A percentile compares a stretch with the other conserved stretches of the same genome.
Conservation (phyloP, 2,888 invertebrate genomes). For the Lagria hirta region DNA sequence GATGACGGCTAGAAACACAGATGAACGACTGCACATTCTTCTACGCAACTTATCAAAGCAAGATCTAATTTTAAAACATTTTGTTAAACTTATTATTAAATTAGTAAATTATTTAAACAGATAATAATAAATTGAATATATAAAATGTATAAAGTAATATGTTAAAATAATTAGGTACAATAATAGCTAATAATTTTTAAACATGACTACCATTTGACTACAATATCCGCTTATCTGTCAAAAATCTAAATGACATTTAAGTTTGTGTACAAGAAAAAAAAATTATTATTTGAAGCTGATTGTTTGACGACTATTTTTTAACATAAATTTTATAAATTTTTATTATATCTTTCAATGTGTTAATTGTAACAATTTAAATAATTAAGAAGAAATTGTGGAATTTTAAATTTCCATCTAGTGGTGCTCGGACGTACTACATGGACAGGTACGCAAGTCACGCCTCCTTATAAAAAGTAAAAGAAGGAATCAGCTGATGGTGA, state of each 20-base stretch:
- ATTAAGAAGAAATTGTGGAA: slow-evolving; percentile 1
- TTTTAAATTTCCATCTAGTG: slow-evolving; percentile 15
- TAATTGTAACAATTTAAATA: not conserved
- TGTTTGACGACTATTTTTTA: not conserved
- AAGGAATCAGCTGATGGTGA: slow-evolving; percentile 27
- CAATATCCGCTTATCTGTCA: slow-evolving; percentile 17
- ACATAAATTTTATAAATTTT: not conserved
- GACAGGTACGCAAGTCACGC: slow-evolving; percentile 26
- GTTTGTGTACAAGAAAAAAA: slow-evolving; percentile 6
- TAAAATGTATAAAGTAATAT: too few species aligned
- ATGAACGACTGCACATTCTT: slow-evolving; percentile 49
- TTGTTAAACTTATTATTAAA: not conserved
- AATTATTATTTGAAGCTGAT: slow-evolving; percentile 5
- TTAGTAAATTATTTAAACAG: too few species aligned
- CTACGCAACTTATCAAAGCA: slow-evolving; percentile 41
- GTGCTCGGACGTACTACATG: slow-evolving; percentile 1
- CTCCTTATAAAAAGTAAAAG: slow-evolving; percentile 21
- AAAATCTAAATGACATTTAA: slow-evolving; percentile 15
- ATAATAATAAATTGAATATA: too few species aligned
- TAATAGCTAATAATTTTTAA: too few species aligned
- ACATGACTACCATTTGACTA: slow-evolving; percentile 13
- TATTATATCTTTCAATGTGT: not conserved
- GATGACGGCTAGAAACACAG: slow-evolving; percentile 59
- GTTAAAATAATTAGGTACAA: too few species aligned
- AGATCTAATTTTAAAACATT: slow-evolving; percentile 14